A percentile compares a stretch with the other conserved stretches of the same genome.
phyloP scores from a whole-genome alignment of 2,113 vertebrate species.

The Piliocolobus tephrosceles region DNA sequence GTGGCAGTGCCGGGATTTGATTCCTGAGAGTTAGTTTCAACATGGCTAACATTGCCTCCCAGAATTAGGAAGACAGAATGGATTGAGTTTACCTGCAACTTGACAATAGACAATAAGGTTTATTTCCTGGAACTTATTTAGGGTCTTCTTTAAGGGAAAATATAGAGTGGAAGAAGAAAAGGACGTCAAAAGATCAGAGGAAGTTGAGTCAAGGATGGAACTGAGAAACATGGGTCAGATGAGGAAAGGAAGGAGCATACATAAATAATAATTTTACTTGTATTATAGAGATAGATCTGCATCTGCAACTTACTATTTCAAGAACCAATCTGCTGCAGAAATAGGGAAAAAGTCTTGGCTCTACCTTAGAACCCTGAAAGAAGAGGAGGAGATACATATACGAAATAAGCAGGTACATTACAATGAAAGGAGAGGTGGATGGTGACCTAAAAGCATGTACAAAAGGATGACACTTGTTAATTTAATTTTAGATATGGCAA shows the following conservation, averaged over 20 bases:
- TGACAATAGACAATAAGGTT: neutral
- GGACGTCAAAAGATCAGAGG: neutral
- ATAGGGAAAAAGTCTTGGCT: slow-evolving; percentile 89
- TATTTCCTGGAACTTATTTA: neutral
- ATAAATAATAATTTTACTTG: neutral
- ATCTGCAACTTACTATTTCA: slow-evolving; percentile 90
- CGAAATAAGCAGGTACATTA: slow-evolving; percentile 90
- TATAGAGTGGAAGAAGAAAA: neutral
- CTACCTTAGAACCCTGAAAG: slow-evolving; percentile 87
- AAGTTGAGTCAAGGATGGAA: neutral
- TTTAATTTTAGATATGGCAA: neutral
- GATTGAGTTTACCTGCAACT: neutral
- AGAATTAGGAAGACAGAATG: neutral
- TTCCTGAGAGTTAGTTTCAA: neutral
- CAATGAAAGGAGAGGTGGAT: accelerated
- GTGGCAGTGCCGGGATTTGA: neutral
- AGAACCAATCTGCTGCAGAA: slow-evolving; percentile 55
- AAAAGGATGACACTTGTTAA: neutral
- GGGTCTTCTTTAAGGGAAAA: neutral
- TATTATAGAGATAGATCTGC: slow-evolving; percentile 91
- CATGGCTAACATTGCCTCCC: neutral
- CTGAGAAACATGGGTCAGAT: neutral
- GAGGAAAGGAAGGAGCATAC: neutral
- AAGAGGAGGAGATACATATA: slow-evolving; percentile 83
- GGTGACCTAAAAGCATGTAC: neutral